These are phyloP conservation scores for Altica lythri DNA, from an alignment of 2,888 invertebrate genomes.

Conservation along the genomic window DNA sequence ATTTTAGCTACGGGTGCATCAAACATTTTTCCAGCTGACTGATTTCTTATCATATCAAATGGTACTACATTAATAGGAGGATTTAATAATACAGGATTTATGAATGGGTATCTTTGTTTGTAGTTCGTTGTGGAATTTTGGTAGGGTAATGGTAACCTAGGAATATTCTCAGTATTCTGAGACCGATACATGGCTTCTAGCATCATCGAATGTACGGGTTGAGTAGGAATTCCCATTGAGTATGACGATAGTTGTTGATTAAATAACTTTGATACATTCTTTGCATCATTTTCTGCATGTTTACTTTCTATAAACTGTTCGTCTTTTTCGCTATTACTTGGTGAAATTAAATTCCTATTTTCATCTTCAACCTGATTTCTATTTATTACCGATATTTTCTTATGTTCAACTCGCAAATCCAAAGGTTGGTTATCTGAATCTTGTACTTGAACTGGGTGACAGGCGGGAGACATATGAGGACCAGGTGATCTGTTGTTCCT, in stretches of 20 bases:
- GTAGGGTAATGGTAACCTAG: conserved; percentile 65
- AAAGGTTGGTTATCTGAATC: conserved; percentile 76
- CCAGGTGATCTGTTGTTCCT: conserved; percentile 58
- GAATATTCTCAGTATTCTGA: conserved; percentile 62
- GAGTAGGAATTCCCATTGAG: conserved; percentile 63
- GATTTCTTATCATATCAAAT: conserved; percentile 64
- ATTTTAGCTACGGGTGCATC: conserved; percentile 67
- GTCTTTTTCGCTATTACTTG: conserved; percentile 55
- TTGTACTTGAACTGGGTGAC: conserved; percentile 61
- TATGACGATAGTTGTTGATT: conserved; percentile 54
- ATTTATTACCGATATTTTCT: conserved; percentile 63
- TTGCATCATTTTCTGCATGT: conserved; percentile 45
- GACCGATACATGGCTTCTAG: conserved; percentile 72
- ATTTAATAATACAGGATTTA: conserved; percentile 57
- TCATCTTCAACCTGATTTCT: conserved; percentile 75
- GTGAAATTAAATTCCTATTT: conserved; percentile 81
- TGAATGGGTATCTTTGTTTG: conserved; percentile 58
- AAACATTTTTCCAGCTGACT: conserved; percentile 51
- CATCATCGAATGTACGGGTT: conserved; percentile 72
- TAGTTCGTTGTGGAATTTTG: conserved; percentile 58
- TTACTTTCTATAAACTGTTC: conserved; percentile 51
- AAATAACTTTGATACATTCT: conserved; percentile 47
- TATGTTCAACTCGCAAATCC: conserved; percentile 85
- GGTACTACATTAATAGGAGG: conserved; percentile 58
- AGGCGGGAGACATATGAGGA: conserved; percentile 64